Evolutionary conservation across 1,140 invertebrate genomes (phyloP).

Genomic region (Lepidostoma basale): DNA sequence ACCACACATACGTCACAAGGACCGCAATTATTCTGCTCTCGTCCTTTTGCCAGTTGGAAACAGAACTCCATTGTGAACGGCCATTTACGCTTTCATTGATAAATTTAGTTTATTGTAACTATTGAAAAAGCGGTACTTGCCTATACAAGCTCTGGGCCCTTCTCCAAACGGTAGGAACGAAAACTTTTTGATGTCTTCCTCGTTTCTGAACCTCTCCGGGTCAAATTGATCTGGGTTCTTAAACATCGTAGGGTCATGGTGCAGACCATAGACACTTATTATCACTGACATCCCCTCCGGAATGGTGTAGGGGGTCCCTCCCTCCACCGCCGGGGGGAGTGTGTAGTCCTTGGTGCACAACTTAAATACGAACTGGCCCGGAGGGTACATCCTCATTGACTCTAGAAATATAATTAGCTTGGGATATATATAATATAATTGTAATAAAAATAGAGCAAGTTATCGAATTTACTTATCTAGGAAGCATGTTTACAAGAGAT

Average conservation of each 20-base stretch:
- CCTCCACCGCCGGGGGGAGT: constrained; percentile 22
- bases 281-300: constrained; percentile 48
- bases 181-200: constrained; percentile 49
- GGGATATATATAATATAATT: too few species aligned
- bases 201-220: constrained; percentile 64
- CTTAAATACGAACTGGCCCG: constrained; percentile 16
- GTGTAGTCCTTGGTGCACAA: constrained; percentile 29
- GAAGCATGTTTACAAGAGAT: too few species aligned
- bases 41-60: too few species aligned
- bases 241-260: constrained; percentile 57
- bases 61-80: too few species aligned
- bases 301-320: constrained; percentile 36
- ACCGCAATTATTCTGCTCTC: too few species aligned
- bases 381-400: constrained; percentile 27
- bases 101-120: neutral
- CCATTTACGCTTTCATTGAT: too few species aligned
- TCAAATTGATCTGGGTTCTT: constrained; percentile 66
- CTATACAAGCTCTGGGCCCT: constrained; percentile 58
- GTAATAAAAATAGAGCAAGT: too few species aligned
- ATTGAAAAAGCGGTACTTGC: constrained; percentile 38
- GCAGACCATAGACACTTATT: constrained; percentile 47
- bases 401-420: constrained; percentile 34
- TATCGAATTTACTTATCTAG: too few species aligned
- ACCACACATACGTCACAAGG: too few species aligned
- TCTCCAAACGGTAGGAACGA: constrained; percentile 64